Percentiles rank a stretch among this genome's conserved stretches.
phyloP scores from a whole-genome alignment of 1,140 invertebrate species.

The Antheraea pernyi region DNA sequence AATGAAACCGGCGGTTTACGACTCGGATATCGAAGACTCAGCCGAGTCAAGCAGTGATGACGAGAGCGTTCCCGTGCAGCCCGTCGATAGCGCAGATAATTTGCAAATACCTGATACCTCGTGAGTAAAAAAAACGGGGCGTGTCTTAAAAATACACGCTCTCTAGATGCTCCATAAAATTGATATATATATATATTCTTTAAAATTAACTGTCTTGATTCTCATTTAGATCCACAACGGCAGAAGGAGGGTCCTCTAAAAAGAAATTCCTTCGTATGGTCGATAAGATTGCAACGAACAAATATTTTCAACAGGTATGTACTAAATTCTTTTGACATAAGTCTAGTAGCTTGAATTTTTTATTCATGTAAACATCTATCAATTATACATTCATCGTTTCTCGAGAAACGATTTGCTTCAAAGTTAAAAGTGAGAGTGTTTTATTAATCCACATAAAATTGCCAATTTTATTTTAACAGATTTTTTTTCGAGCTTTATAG shows the following conservation, averaged over 20 bases:
- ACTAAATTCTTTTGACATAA: neutral
- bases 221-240: conserved; percentile 30
- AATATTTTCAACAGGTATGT: conserved; percentile 88
- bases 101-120: conserved; percentile 29
- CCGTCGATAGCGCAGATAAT: conserved; percentile 47
- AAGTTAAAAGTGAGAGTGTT: no score
- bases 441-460: no score
- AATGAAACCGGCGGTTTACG: conserved; percentile 82
- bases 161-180: no score
- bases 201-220: neutral
- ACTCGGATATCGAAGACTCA: conserved; percentile 94
- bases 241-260: conserved; percentile 77
- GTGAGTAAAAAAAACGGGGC: conserved; percentile 19
- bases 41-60: conserved; percentile 95
- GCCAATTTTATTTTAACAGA: no score
- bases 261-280: conserved; percentile 92
- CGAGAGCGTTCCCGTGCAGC: conserved; percentile 77
- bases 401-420: no score
- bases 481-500: no score
- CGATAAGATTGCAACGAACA: conserved; percentile 93
- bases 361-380: no score
- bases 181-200: no score
- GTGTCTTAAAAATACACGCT: no score
- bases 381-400: no score
- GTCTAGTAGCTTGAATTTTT: no score